Percentiles rank a stretch among this genome's conserved stretches.
Conservation (phyloP, 2,888 invertebrate genomes). For the Lobophora halterata region DNA sequence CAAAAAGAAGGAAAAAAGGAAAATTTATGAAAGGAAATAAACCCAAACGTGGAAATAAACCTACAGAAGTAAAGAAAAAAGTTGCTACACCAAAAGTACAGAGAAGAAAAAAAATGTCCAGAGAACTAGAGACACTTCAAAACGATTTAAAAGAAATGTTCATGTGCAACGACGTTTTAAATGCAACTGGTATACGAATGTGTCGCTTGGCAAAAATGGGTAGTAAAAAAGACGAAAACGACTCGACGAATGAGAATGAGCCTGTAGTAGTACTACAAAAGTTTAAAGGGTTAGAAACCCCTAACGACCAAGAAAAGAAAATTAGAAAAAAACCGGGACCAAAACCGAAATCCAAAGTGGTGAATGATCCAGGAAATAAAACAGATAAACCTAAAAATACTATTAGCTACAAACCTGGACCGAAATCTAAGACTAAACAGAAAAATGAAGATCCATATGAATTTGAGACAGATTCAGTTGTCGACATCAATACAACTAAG, state of each 20-base stretch:
- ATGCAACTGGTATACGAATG: slow-evolving; percentile 83
- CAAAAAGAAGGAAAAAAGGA: slow-evolving; percentile 13
- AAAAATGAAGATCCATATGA: slow-evolving; percentile 55
- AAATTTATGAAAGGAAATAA: slow-evolving; percentile 4
- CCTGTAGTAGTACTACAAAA: slow-evolving; percentile 58
- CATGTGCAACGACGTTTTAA: slow-evolving; percentile 81
- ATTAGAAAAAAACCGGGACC: slow-evolving; percentile 48
- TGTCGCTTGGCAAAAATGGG: slow-evolving; percentile 81
- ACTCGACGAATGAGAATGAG: slow-evolving; percentile 32
- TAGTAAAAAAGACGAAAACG: slow-evolving; percentile 49
- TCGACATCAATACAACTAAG: slow-evolving; percentile 43
- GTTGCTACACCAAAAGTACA: slow-evolving; percentile 5
- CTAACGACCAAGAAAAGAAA: slow-evolving; percentile 32
- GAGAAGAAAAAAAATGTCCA: slow-evolving; percentile 47
- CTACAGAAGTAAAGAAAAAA: slow-evolving; percentile 1
- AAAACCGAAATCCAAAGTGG: slow-evolving; percentile 44
- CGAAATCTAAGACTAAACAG: slow-evolving; percentile 57
- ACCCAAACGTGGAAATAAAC: slow-evolving; percentile 17
- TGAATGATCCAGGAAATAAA: slow-evolving; percentile 18
- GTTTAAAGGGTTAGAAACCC: slow-evolving; percentile 37
- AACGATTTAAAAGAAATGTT: slow-evolving; percentile 87
- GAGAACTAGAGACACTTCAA: slow-evolving; percentile 83
- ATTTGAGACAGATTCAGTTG: slow-evolving; percentile 62
- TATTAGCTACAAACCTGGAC: slow-evolving; percentile 50
- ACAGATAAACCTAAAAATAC: slow-evolving; percentile 16